Evolutionary conservation across 2,113 vertebrate genomes (phyloP).

Genomic region (Callaeas wilsoni): DNA sequence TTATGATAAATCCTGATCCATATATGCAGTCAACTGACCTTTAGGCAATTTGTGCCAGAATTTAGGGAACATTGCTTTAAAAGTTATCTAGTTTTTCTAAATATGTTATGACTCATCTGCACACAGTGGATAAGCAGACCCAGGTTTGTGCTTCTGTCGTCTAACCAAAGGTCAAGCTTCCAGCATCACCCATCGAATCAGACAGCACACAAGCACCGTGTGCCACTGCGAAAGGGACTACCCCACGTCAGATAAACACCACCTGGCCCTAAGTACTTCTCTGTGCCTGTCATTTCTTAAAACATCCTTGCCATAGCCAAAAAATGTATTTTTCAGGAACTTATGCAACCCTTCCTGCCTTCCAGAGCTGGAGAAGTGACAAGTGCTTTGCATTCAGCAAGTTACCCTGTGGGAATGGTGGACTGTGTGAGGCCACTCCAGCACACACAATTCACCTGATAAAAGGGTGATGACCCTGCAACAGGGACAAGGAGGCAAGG

Average conservation of each 20-base stretch:
- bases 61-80: neutral
- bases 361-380: neutral
- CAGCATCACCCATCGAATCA: neutral
- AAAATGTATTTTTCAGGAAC: neutral
- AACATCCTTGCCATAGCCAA: neutral
- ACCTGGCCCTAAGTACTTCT: neutral
- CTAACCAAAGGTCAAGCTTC: neutral
- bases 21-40: neutral
- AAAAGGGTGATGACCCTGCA: neutral
- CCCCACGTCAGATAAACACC: neutral
- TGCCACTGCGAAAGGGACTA: neutral
- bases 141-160: neutral
- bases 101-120: neutral
- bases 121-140: neutral
- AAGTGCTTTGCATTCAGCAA: neutral
- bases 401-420: neutral
- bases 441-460: neutral
- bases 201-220: neutral
- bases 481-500: neutral
- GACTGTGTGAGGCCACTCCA: neutral
- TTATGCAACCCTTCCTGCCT: neutral
- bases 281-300: neutral
- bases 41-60: neutral
- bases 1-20: neutral
- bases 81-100: neutral